Base-by-base conservation (phyloP, 2,888 invertebrate genomes). In the Mechanitis mazaeus region DNA sequence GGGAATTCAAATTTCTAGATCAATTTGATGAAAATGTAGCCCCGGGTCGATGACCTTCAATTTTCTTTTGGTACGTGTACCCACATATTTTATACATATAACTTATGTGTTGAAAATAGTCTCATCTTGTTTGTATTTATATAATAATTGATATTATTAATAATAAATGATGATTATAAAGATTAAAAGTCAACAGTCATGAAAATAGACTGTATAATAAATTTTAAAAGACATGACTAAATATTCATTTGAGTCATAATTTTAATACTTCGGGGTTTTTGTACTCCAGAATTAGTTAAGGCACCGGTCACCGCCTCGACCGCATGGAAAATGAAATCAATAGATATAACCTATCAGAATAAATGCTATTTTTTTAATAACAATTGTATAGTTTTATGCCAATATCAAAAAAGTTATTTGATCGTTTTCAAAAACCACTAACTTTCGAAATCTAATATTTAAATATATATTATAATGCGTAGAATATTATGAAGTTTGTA, bases 251-350 rank as follows among this genome's bases (percentile, higher is more conserved):
- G 28, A 50, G 50, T 31, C 31, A 50, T 50, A 31, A 47, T 20
- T 28, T 28, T 50, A 50, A 31, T 31, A 11, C 6, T 50, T 50
- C 50, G 50, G 50, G 50, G 50, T 50, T 50, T 50, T 50, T 50
- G 50, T 50, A 50, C 50, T 31, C 50, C n/a, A 11, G 50, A 50
- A 50, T 50, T 50, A 50, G 50, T 50, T 31, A 31, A 42, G 42
- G 50, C 28, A 9, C 31, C 50, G 11, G 31, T 31, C 50, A 31
- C n/a, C 47, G 28, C 9, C 50, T 50, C 7, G 50, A 31, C 31
- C 50, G 31, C 31, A 3, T 50, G 28, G 28, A 28, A 9, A 50
- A 50, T 31, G n/a, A 50, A 50, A 50, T 50, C 50, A 50, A 50
- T 50, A 50, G 28, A 31, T 50, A 31, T 50, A 50, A 50, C 31